Evolutionary conservation across 2,888 invertebrate genomes (phyloP).

Genomic region (Drosophila conformis): DNA sequence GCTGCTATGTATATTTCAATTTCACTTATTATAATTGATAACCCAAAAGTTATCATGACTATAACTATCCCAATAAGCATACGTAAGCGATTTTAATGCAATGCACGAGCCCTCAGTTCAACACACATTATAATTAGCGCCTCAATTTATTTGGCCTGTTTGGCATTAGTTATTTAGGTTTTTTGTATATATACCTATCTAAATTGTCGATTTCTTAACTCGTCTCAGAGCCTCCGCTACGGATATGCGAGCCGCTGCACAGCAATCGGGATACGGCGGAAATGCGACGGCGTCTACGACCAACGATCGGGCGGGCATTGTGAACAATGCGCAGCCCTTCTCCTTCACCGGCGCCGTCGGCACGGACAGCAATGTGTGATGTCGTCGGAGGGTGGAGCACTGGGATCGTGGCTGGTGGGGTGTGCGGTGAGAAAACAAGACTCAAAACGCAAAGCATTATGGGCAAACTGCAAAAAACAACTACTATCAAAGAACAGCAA

Average conservation of each 20-base stretch:
- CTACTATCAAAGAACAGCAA: slow-evolving; percentile 25
- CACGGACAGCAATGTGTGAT: slow-evolving; percentile 89
- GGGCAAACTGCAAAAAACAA: slow-evolving; percentile 53
- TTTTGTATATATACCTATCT: slow-evolving; percentile 4
- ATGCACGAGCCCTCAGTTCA: slow-evolving; percentile 30
- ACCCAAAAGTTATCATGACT: neutral
- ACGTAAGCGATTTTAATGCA: slow-evolving; percentile 1
- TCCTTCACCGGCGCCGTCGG: slow-evolving; percentile 90
- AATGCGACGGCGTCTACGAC: slow-evolving; percentile 84
- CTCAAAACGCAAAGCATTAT: slow-evolving; percentile 68
- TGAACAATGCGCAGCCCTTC: slow-evolving; percentile 93
- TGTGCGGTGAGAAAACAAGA: slow-evolving; percentile 78
- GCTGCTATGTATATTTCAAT: neutral
- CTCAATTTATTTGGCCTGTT: slow-evolving; percentile 8
- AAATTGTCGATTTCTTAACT: slow-evolving; percentile 5
- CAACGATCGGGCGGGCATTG: slow-evolving; percentile 90
- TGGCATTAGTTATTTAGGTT: slow-evolving; percentile 3
- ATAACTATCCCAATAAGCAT: neutral
- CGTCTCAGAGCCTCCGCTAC: slow-evolving; percentile 89
- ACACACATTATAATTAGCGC: slow-evolving; percentile 22
- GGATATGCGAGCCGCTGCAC: slow-evolving; percentile 90
- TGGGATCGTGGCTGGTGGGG: slow-evolving; percentile 42
- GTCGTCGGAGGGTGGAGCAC: slow-evolving; percentile 19
- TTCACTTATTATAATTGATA: neutral
- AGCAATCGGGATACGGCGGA: slow-evolving; percentile 68